These are phyloP conservation scores for Melieria omissa DNA, from an alignment of 2,888 invertebrate genomes.

Conservation along the genomic window DNA sequence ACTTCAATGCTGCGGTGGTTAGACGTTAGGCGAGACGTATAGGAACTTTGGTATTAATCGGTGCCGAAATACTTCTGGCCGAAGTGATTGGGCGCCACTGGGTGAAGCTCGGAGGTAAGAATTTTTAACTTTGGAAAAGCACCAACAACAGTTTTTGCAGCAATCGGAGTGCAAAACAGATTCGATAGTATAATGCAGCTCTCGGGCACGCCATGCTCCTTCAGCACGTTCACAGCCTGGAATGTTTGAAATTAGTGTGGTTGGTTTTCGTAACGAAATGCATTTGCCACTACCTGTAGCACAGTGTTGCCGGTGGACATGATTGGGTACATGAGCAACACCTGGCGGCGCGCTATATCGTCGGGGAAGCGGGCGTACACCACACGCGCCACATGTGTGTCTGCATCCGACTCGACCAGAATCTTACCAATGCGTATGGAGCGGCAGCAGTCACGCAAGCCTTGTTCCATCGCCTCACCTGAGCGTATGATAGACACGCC, in stretches of 20 bases:
- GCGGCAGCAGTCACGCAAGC: constrained; percentile 94
- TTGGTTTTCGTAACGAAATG: not conserved
- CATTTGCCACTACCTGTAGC: constrained; percentile 70
- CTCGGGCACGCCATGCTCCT: constrained; percentile 93
- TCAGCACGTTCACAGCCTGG: constrained; percentile 92
- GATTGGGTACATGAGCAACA: constrained; percentile 97
- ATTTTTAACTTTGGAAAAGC: constrained; percentile 93
- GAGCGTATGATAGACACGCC: constrained; percentile 97
- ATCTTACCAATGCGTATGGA: constrained; percentile 99
- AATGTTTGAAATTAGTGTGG: constrained; percentile 49
- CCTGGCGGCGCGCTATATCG: constrained; percentile 88
- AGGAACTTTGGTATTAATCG: constrained; percentile 72
- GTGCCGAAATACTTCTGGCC: constrained; percentile 99
- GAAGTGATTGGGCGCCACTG: constrained; percentile 96
- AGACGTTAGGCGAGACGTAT: no score
- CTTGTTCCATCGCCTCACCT: constrained; percentile 97
- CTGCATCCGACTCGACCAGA: constrained; percentile 94
- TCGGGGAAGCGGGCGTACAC: constrained; percentile 98
- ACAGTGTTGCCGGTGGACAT: constrained; percentile 99
- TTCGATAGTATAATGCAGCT: constrained; percentile 97
- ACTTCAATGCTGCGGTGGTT: no score
- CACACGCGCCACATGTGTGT: constrained; percentile 95
- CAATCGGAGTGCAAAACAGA: constrained; percentile 94
- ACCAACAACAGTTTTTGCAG: constrained; percentile 83
- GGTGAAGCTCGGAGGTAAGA: constrained; percentile 94